These are phyloP conservation scores for Lordiphosa andalusiaca DNA, from an alignment of 2,888 invertebrate genomes.

Conservation along the genomic window DNA sequence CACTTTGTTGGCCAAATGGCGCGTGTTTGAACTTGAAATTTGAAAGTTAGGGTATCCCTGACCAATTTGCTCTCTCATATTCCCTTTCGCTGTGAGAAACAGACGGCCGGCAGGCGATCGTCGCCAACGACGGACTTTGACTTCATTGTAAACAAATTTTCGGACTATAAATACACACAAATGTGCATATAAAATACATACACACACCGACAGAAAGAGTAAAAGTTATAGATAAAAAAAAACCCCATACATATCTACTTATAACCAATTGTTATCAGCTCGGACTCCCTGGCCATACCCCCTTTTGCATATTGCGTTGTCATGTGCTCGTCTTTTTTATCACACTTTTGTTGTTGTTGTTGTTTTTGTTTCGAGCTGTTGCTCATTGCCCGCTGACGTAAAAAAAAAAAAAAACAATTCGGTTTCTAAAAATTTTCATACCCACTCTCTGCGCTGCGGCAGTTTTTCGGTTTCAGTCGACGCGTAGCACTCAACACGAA, in stretches of 20 bases:
- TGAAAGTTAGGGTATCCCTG: constrained; percentile 8
- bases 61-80: constrained; percentile 19
- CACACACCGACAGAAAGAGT: neutral
- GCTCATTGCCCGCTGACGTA: constrained; percentile 17
- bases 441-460: constrained; percentile 43
- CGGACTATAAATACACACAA: constrained; percentile 25
- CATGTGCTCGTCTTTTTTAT: constrained; percentile 63
- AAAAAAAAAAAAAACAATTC: constrained; percentile 42
- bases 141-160: constrained; percentile 53
- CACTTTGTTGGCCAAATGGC: constrained; percentile 3
- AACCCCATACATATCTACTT: constrained; percentile 2
- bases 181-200: constrained; percentile 3
- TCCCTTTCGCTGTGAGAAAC: neutral
- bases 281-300: constrained; percentile 41
- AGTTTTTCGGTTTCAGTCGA: constrained; percentile 65
- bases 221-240: neutral
- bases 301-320: constrained; percentile 54
- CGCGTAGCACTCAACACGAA: constrained; percentile 75
- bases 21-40: constrained; percentile 61
- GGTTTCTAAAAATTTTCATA: constrained; percentile 54
- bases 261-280: constrained; percentile 53
- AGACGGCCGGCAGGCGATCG: constrained; percentile 35
- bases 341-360: constrained; percentile 35
- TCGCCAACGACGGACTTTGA: constrained; percentile 42
- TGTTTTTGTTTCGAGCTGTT: constrained; percentile 25